phyloP scores from a whole-genome alignment of 2,797 vertebrate genomes.

The Carduelis carduelis region DNA sequence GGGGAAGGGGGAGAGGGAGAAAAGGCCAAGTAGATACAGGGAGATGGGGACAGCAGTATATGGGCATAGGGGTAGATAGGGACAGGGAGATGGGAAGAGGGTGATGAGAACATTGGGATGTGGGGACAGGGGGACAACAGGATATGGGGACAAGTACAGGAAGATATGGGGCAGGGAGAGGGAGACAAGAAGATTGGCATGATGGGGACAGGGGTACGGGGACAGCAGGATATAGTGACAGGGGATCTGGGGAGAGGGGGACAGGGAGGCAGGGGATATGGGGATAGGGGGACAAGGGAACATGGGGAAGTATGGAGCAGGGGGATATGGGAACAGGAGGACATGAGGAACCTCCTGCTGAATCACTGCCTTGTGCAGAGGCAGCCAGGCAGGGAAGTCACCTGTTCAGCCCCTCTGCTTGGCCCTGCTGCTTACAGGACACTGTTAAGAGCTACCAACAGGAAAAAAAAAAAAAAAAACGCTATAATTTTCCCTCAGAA shows the following conservation, averaged over 20 bases:
- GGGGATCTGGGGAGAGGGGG: not conserved
- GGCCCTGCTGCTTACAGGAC: rapidly evolving
- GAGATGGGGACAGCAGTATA: not conserved
- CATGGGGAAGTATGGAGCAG: not conserved
- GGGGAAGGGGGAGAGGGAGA: not conserved
- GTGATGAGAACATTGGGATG: not conserved
- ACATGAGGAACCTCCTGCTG: not conserved
- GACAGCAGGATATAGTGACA: not conserved
- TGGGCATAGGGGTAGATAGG: too few relatives aligned
- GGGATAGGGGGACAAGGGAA: not conserved
- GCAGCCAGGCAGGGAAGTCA: not conserved
- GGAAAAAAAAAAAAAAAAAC: too few relatives aligned
- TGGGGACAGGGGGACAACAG: not conserved
- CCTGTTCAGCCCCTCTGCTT: rapidly evolving
- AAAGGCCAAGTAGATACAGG: not conserved
- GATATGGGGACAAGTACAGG: not conserved
- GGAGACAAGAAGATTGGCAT: not conserved
- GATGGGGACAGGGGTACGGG: not conserved
- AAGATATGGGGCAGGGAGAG: not conserved
- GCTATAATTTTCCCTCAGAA: not conserved
- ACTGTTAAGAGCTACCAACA: rapidly evolving
- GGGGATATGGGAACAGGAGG: not conserved
- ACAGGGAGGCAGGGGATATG: too few relatives aligned
- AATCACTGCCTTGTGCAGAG: rapidly evolving
- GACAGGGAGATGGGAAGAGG: not conserved